Conservation (phyloP, 1,140 invertebrate genomes). For the Anadara kagoshimensis region DNA sequence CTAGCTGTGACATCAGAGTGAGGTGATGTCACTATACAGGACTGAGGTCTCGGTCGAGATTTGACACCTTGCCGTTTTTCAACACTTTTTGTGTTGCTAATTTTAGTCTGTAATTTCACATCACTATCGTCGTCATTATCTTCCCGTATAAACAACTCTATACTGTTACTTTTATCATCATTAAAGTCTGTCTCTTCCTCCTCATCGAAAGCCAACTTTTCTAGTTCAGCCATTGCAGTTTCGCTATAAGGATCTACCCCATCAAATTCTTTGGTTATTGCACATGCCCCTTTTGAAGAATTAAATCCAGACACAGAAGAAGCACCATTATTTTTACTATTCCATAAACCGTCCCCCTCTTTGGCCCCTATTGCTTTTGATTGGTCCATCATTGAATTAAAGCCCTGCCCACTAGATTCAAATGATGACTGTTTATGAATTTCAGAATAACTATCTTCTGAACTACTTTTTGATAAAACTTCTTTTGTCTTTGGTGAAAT, state of each 20-base stretch:
- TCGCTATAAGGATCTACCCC: slow-evolving; percentile 65
- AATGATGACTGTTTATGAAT: slow-evolving; percentile 1
- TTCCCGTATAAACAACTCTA: slow-evolving; percentile 24
- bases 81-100: neutral
- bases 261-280: slow-evolving; percentile 75
- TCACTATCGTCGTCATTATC: slow-evolving; percentile 4
- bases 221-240: slow-evolving; percentile 70
- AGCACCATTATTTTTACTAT: neutral
- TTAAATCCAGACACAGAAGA: slow-evolving; percentile 52
- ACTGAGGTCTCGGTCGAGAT: slow-evolving; percentile 47
- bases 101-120: neutral
- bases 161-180: slow-evolving; percentile 19
- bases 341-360: slow-evolving; percentile 12
- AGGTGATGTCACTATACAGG: slow-evolving; percentile 55
- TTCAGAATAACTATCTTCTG: neutral
- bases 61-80: slow-evolving; percentile 19
- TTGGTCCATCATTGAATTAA: no score
- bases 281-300: slow-evolving; percentile 87
- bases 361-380: slow-evolving; percentile 4
- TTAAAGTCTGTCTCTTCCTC: slow-evolving; percentile 43
- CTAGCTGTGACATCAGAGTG: slow-evolving; percentile 1
- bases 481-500: no score
- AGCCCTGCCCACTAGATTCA: no score
- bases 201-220: slow-evolving; percentile 60
- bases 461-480: neutral